Base-by-base conservation (phyloP, 2,888 invertebrate genomes). In the Andrena praecox region DNA sequence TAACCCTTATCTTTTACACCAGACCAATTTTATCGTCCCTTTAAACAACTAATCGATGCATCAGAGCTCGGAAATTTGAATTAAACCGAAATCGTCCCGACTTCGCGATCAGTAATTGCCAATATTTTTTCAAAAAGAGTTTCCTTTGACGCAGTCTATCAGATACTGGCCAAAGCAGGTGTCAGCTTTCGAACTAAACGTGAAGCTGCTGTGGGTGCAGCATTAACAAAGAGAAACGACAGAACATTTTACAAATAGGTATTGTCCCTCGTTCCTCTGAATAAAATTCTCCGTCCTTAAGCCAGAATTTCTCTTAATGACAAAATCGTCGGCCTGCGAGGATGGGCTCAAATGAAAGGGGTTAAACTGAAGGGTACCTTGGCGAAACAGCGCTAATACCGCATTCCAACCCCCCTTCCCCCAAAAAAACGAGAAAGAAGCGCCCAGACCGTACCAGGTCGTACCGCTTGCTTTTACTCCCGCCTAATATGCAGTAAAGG, bases 321-420 rank as follows among this genome's bases (percentile, higher is more conserved):
- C 69, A 59, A 60, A 72, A 72, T 75, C 75, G 76, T 76, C 71
- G 75, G 63, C 29, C 67, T 27, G 60, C 62, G 75, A 66, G 73
- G 42, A 66, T 75, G 42, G 68, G 80, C 74, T 87, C 73, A 87
- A 87, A 87, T 79, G 83, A 79, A 83, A 83, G 80, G 80, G 78
- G 85, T 83, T 80, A 85, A 85, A 85, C 82, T 87, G 87, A 85
- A 83, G 87, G 80, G 87, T 85, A 29, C 77, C 85, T 77, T 59
- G 77, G 87, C 77, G 87, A 87, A 87, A 87, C 87, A 86, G 85
- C 85, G 86, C 85, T 86, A 85, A 86, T 87, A 85, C 82, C 86
- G 62, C 87, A 85, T 86, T 82, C 86, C 85, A 73, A 71, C 80
- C 83, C 83, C 42, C 42, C 12, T 42, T 12, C 42, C 42, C 42